Conservation (phyloP, 2,797 vertebrate genomes). For the Adelosebastes latens region DNA sequence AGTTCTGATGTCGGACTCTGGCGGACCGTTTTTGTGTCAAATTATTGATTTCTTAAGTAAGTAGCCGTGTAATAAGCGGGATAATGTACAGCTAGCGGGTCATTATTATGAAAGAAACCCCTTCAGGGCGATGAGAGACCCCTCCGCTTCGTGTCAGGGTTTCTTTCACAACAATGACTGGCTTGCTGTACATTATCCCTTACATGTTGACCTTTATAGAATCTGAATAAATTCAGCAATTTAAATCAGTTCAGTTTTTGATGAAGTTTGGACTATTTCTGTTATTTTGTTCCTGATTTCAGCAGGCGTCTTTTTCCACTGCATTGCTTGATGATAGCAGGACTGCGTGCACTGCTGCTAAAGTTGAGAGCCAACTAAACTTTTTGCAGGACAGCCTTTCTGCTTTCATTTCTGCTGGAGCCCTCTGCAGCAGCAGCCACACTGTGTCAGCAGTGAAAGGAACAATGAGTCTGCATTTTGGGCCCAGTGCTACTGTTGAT, state of each 20-base stretch:
- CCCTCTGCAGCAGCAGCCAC: background rate
- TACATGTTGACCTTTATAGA: background rate
- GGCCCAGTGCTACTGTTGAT: background rate
- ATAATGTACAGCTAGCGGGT: no score
- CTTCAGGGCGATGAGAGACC: no score
- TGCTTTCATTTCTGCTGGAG: background rate
- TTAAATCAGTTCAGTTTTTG: background rate
- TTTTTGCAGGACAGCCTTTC: background rate
- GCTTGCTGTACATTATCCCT: no score
- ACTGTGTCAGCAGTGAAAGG: constrained; percentile 23
- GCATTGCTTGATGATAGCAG: background rate
- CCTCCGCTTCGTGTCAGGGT: no score
- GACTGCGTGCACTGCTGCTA: background rate
- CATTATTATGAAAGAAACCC: no score
- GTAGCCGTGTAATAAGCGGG: no score
- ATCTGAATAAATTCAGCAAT: background rate
- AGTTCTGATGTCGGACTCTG: no score
- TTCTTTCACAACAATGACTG: no score
- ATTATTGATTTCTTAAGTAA: no score
- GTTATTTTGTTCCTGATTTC: background rate
- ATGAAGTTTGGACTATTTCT: background rate
- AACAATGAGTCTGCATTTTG: constrained; percentile 31
- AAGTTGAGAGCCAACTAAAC: background rate
- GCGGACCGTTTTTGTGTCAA: no score
- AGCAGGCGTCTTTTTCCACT: background rate